Percentiles rank a stretch among this genome's conserved stretches.
Evolutionary conservation across 2,113 vertebrate species (phyloP).

Genomic region (Eolophus roseicapilla): DNA sequence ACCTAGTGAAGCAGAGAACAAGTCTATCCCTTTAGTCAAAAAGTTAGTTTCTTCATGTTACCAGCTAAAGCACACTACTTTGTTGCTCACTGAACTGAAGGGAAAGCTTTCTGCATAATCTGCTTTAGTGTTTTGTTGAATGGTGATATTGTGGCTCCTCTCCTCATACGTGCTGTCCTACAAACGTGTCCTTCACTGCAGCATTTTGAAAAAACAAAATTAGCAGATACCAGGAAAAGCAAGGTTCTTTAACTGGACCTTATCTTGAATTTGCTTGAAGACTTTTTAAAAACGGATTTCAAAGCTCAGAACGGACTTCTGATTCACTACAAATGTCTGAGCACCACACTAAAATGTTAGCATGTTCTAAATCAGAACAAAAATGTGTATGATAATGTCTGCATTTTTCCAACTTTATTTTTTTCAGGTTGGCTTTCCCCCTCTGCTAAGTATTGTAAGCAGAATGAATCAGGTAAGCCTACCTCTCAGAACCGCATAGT

Average conservation of each 20-base stretch:
- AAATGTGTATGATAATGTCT: neutral
- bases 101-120: neutral
- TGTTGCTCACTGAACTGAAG: neutral
- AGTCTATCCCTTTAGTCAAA: neutral
- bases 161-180: neutral
- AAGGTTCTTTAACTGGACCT: neutral
- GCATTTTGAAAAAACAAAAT: neutral
- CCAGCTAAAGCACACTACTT: neutral
- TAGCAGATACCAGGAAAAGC: neutral
- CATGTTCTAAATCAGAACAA: neutral
- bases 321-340: neutral
- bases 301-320: neutral
- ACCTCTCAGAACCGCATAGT: neutral
- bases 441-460: constrained; percentile 93
- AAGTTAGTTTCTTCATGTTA: neutral
- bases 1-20: neutral
- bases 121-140: neutral
- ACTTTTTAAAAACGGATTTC: neutral
- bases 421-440: constrained; percentile 92
- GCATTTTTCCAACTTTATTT: neutral
- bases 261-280: neutral
- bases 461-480: constrained; percentile 90
- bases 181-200: neutral
- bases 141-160: fast-evolving
- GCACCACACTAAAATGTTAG: neutral